These are phyloP conservation scores for Meda fulgida DNA, from an alignment of 2,797 vertebrate species.

Conservation along the genomic window DNA sequence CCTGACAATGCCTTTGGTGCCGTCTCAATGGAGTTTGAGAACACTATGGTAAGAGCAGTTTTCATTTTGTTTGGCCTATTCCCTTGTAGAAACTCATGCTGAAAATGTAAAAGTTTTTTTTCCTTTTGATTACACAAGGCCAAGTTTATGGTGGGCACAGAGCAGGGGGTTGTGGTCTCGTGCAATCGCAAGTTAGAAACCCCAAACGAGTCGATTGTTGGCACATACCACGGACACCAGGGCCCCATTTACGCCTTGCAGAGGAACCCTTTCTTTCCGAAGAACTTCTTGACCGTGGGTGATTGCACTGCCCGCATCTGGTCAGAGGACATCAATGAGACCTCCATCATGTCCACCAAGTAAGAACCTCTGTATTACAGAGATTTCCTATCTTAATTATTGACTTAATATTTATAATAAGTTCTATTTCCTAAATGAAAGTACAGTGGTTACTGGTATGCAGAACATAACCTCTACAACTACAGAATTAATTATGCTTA, in stretches of 20 bases:
- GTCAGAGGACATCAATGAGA: constrained; percentile 92
- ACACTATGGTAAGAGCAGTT: constrained; percentile 82
- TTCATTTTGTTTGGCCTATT: not conserved
- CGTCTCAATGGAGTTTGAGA: constrained; percentile 86
- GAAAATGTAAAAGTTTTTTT: not conserved
- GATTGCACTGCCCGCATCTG: constrained; percentile 95
- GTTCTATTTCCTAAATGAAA: too few species aligned
- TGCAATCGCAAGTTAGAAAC: constrained; percentile 94
- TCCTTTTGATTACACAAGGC: constrained; percentile 75
- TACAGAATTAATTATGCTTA: not conserved
- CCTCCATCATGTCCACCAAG: constrained; percentile 93
- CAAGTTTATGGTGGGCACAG: constrained; percentile 97
- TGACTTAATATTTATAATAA: too few species aligned
- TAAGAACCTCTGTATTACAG: constrained; percentile 71
- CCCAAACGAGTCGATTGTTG: constrained; percentile 84
- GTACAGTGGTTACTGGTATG: not conserved
- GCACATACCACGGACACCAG: constrained; percentile 84
- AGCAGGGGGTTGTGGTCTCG: constrained; percentile 88
- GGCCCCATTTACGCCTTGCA: constrained; percentile 88
- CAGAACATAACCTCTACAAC: not conserved
- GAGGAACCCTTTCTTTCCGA: constrained; percentile 93
- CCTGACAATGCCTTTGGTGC: constrained; percentile 84
- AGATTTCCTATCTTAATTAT: too few species aligned
- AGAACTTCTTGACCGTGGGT: constrained; percentile 90
- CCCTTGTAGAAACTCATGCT: not conserved